Base-by-base conservation (phyloP, 2,888 invertebrate species). In the Ditylenchus weischeri region DNA sequence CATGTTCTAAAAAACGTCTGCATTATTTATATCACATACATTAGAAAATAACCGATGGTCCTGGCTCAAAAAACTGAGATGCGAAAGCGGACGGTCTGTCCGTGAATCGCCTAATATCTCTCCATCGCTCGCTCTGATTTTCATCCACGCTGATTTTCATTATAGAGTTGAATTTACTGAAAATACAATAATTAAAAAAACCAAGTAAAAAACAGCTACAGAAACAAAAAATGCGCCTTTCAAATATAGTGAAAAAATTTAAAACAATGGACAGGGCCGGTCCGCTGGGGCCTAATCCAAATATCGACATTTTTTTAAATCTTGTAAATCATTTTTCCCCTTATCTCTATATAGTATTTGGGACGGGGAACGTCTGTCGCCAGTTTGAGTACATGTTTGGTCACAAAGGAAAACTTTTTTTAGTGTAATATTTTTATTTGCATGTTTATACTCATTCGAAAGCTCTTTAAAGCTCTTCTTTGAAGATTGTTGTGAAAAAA, bases 51-150 rank as follows among this genome's bases (percentile, higher is more conserved):
- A 77, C 78, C 57, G 68, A 57, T 6, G 67, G 62, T 51, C 81
- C 80, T 4, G 80, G 75, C 61, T 72, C 71, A 62, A 76, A 76
- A 35, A 38, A 65, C 7, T 69, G 65, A 58, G 69, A 66, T 0
- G 77, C 77, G 60, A 76, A 75, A 57, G 70, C 66, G n/a, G 79
- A 74, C n/a, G 69, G 65, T 5, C 77, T 70, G 60, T 81, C 78
- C 7, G 81, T 81, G 35, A 81, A 72, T n/a, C 77, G 69, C 23
- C 79, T 74, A 29, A 81, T 65, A 64, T 79, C 77, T 48, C 71
- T 68, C 80, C 80, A 81, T 13, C 77, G 70, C 57, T 78, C 75
- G 23, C 71, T 51, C 11, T 73, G 72, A 15, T 72, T 65, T 50
- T 75, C 73, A 35, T 63, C 63, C 29, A 63, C 63, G 18, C 50